Conservation (phyloP, 1,140 invertebrate genomes). For the Planococcus citri region DNA sequence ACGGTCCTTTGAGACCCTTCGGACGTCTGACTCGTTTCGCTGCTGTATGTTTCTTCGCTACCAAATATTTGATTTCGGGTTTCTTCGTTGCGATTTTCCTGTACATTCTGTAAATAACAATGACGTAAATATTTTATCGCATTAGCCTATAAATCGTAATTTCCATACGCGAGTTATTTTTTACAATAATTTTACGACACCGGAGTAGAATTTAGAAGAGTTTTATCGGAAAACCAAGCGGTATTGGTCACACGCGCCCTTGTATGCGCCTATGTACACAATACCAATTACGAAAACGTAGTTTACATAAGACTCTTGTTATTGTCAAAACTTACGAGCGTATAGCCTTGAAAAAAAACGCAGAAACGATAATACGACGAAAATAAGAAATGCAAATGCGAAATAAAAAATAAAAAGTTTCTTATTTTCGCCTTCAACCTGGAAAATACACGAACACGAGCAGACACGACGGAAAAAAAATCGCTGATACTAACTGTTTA, state of each 20-base stretch:
- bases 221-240: not conserved
- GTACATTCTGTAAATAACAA: constrained; percentile 57
- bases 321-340: not conserved
- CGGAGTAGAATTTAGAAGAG: too few species aligned
- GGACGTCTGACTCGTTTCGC: constrained; percentile 66
- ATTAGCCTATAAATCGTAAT: too few species aligned
- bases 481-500: constrained; percentile 51
- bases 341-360: not conserved
- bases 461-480: not conserved
- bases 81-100: constrained; percentile 78
- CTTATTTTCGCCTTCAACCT: too few species aligned
- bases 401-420: not conserved
- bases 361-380: not conserved
- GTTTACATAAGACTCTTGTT: constrained; percentile 3
- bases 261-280: not conserved
- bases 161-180: not conserved
- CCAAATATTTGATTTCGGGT: constrained; percentile 84
- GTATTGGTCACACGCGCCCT: constrained; percentile 1
- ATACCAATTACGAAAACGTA: constrained; percentile 2
- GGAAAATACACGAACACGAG: not conserved
- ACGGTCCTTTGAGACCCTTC: constrained; percentile 77
- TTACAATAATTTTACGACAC: not conserved
- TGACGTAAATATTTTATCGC: not conserved
- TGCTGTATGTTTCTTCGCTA: constrained; percentile 76
- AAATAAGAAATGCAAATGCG: not conserved